phyloP scores from a whole-genome alignment of 1,140 invertebrate genomes.

The Atta texana region DNA sequence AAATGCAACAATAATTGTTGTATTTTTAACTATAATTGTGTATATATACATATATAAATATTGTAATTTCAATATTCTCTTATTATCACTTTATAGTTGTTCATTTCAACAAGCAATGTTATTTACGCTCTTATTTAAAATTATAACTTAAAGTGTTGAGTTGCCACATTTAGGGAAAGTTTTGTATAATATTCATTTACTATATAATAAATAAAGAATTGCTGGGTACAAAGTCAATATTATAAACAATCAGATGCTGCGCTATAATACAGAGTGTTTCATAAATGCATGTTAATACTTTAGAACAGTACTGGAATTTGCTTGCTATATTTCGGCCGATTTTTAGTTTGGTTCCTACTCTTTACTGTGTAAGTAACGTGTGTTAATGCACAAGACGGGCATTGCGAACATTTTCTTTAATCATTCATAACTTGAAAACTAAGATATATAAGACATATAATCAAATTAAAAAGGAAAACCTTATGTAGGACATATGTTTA shows the following conservation, averaged over 20 bases:
- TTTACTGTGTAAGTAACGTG: too few species aligned
- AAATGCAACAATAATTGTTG: constrained; percentile 40
- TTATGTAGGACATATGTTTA: too few species aligned
- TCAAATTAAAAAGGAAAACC: too few species aligned
- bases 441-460: too few species aligned
- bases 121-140: constrained; percentile 35
- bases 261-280: background rate
- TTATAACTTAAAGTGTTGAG: background rate
- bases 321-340: too few species aligned
- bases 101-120: constrained; percentile 19
- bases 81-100: constrained; percentile 40
- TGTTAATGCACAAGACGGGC: too few species aligned
- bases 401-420: too few species aligned
- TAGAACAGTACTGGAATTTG: too few species aligned
- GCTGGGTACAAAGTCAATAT: constrained; percentile 15
- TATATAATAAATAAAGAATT: constrained; percentile 53
- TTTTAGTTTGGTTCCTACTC: too few species aligned
- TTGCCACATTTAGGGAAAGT: constrained; percentile 23
- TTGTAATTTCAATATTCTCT: constrained; percentile 33
- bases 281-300: too few species aligned
- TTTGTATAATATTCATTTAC: constrained; percentile 25
- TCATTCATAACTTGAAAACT: too few species aligned
- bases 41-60: background rate
- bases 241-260: constrained; percentile 22
- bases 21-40: constrained; percentile 15